phyloP scores from a whole-genome alignment of 2,113 vertebrate genomes.

The Salminus brasiliensis region DNA sequence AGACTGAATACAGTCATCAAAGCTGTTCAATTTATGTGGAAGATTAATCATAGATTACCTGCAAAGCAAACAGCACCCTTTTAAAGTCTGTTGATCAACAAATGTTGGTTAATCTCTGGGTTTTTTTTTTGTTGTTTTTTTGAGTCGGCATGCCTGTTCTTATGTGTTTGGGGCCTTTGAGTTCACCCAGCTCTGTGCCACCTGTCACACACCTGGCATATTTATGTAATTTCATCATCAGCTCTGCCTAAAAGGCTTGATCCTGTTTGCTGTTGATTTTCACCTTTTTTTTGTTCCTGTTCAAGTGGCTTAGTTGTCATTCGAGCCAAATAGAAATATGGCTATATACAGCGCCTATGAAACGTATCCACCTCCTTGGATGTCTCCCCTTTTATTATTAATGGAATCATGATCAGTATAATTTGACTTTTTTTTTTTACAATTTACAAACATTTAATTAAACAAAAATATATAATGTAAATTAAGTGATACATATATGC shows the following conservation, averaged over 20 bases:
- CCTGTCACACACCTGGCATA: neutral
- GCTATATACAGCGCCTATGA: too few relatives aligned
- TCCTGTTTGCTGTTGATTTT: neutral
- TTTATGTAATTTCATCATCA: neutral
- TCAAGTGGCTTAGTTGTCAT: too few relatives aligned
- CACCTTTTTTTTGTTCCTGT: neutral
- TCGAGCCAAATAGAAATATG: too few relatives aligned
- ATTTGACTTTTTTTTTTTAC: too few relatives aligned
- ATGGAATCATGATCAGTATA: too few relatives aligned
- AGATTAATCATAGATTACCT: slow-evolving; percentile 15
- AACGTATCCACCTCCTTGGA: too few relatives aligned
- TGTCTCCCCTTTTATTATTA: too few relatives aligned
- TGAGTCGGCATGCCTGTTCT: neutral
- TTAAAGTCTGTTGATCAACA: neutral
- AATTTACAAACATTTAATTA: too few relatives aligned
- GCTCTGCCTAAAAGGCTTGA: neutral
- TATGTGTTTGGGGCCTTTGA: neutral
- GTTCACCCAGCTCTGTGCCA: neutral
- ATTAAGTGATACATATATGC: too few relatives aligned
- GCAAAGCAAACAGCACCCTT: neutral
- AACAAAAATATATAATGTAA: too few relatives aligned
- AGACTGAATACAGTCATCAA: neutral
- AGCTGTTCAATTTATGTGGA: neutral
- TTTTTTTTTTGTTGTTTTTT: neutral
- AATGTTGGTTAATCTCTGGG: neutral